These are phyloP conservation scores for Papilio dardanus DNA, from an alignment of 1,140 invertebrate genomes.

Conservation along the genomic window DNA sequence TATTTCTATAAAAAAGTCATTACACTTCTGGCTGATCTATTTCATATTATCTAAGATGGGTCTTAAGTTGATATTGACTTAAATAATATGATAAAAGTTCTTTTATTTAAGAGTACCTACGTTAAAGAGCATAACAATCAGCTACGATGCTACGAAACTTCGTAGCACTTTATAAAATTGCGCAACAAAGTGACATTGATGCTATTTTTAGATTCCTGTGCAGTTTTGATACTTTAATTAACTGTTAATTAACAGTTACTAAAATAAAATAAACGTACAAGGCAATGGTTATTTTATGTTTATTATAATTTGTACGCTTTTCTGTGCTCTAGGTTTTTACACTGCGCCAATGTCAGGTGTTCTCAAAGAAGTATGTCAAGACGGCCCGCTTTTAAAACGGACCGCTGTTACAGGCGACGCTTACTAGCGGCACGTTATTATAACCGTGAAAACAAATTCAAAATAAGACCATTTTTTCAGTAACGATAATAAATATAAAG, in stretches of 20 bases:
- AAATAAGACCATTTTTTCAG: background rate
- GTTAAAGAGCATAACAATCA: background rate
- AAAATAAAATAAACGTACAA: background rate
- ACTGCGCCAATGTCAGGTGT: constrained; percentile 50
- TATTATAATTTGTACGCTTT: constrained; percentile 25
- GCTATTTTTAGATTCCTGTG: no score
- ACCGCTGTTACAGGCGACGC: constrained; percentile 46
- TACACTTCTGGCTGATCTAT: no score
- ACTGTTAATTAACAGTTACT: background rate
- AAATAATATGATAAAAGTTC: background rate
- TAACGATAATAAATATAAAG: no score
- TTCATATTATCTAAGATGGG: background rate
- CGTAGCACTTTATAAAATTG: background rate
- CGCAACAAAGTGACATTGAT: background rate
- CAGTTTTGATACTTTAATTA: background rate
- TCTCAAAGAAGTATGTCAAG: constrained; percentile 63
- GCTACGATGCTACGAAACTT: background rate
- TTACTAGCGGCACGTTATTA: constrained; percentile 31
- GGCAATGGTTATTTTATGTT: background rate
- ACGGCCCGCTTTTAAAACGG: constrained; percentile 55
- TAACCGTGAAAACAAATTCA: background rate
- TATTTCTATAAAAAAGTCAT: no score
- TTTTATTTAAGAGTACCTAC: background rate
- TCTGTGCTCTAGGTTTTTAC: constrained; percentile 28
- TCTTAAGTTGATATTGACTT: background rate